Evolutionary conservation across 2,888 invertebrate species (phyloP).

Genomic region (Drosophila planitibia): DNA sequence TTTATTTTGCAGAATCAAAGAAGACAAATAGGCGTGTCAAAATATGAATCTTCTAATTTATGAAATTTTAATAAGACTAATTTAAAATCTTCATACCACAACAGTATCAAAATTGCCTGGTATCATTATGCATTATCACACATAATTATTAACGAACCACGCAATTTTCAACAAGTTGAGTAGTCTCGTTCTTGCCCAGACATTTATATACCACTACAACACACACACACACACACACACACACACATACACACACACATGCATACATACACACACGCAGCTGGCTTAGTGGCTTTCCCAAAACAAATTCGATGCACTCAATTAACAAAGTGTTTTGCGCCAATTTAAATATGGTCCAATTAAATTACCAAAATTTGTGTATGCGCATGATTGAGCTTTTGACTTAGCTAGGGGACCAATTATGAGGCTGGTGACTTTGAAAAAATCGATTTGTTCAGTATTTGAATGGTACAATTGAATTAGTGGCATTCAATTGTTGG

Average conservation of each 20-base stretch:
- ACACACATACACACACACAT: no score
- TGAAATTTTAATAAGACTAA: neutral
- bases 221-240: neutral
- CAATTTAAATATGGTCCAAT: slow-evolving; percentile 53
- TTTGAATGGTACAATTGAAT: slow-evolving; percentile 26
- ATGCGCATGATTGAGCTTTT: slow-evolving; percentile 51
- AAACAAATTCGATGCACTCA: slow-evolving; percentile 28
- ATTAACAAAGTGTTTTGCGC: slow-evolving; percentile 32
- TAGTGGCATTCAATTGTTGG: slow-evolving; percentile 17
- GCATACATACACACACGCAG: neutral
- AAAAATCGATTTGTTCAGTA: slow-evolving; percentile 19
- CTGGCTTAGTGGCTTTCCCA: slow-evolving; percentile 1
- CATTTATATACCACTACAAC: neutral
- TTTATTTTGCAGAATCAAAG: neutral
- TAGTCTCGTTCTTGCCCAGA: neutral
- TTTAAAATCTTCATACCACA: neutral
- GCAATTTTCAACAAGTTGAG: neutral
- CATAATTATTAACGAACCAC: neutral
- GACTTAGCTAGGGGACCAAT: slow-evolving; percentile 40
- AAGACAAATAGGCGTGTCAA: neutral
- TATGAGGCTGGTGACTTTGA: slow-evolving; percentile 20
- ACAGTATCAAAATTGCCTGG: neutral
- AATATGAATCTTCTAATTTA: neutral
- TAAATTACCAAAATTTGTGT: slow-evolving; percentile 63
- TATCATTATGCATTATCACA: neutral